Evolutionary conservation across 2,888 invertebrate genomes (phyloP).

Genomic region (Plutella xylostella): DNA sequence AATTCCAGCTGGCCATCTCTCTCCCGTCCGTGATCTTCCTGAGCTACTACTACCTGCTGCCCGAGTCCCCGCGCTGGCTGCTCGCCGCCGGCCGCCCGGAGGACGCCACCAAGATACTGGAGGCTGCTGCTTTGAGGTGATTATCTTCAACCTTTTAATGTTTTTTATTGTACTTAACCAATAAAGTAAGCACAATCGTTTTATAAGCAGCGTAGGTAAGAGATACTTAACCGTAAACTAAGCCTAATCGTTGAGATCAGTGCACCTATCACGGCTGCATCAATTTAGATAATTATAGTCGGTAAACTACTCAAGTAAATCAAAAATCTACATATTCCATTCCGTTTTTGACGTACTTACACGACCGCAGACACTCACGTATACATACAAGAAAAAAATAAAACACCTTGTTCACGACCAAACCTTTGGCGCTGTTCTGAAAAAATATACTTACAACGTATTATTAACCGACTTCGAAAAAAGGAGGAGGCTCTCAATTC

Average conservation of each 20-base stretch:
- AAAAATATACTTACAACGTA: not conserved
- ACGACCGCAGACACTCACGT: no score
- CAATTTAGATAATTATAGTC: not conserved
- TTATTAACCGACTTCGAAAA: no score
- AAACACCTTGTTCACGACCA: no score
- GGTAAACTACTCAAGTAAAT: not conserved
- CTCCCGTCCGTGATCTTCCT: slow-evolving; percentile 72
- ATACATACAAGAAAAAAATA: no score
- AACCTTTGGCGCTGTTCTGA: no score
- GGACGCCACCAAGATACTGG: slow-evolving; percentile 73
- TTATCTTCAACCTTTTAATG: not conserved
- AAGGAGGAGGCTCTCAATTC: no score
- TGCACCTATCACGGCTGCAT: not conserved
- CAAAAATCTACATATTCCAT: not conserved
- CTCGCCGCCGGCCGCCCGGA: slow-evolving; percentile 76
- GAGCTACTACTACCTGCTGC: slow-evolving; percentile 78
- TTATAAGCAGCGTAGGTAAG: no score
- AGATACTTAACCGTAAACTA: no score
- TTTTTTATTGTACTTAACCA: not conserved
- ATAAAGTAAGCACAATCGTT: no score
- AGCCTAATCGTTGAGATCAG: no score
- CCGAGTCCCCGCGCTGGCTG: slow-evolving; percentile 88
- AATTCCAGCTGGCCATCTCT: slow-evolving; percentile 75
- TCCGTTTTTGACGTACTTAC: no score
- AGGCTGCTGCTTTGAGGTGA: slow-evolving; percentile 72